Percentiles rank a stretch among this genome's conserved stretches.
phyloP scores from a whole-genome alignment of 2,797 vertebrate genomes.

The Eleutherodactylus coqui region DNA sequence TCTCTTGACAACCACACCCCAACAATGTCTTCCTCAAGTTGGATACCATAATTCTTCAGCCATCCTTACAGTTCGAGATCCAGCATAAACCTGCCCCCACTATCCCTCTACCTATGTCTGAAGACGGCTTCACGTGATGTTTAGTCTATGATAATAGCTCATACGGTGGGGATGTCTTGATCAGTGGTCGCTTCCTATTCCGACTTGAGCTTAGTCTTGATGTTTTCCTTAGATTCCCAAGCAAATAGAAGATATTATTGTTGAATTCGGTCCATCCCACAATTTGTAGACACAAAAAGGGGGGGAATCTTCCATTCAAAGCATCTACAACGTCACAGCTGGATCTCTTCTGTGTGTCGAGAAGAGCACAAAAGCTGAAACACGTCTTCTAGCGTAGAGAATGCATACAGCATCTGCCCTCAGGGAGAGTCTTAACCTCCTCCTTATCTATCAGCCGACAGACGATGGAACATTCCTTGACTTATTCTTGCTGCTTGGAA shows the following conservation, averaged over 20 bases:
- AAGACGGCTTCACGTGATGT: background rate
- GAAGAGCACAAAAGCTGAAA: slow-evolving; percentile 13
- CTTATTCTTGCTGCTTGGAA: background rate
- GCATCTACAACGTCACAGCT: slow-evolving; percentile 15
- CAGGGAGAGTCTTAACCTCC: background rate
- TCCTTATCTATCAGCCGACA: background rate
- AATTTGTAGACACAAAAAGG: slow-evolving; percentile 43
- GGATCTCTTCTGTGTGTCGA: background rate
- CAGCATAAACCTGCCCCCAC: background rate
- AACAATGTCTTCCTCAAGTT: slow-evolving; percentile 19
- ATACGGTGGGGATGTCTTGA: background rate
- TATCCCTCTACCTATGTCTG: background rate
- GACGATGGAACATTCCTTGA: background rate
- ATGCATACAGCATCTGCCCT: background rate
- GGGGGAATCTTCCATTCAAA: slow-evolving; percentile 32
- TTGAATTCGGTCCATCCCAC: background rate
- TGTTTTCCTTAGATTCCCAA: background rate
- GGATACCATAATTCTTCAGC: background rate
- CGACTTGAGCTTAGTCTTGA: background rate
- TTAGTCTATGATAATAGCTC: background rate
- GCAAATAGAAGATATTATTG: background rate
- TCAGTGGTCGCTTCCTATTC: background rate
- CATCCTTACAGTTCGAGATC: background rate
- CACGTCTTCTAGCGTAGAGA: background rate
- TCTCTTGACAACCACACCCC: slow-evolving; percentile 31